These are phyloP conservation scores for Gorsachius magnificus DNA, from an alignment of 2,797 vertebrate genomes.

Conservation along the genomic window DNA sequence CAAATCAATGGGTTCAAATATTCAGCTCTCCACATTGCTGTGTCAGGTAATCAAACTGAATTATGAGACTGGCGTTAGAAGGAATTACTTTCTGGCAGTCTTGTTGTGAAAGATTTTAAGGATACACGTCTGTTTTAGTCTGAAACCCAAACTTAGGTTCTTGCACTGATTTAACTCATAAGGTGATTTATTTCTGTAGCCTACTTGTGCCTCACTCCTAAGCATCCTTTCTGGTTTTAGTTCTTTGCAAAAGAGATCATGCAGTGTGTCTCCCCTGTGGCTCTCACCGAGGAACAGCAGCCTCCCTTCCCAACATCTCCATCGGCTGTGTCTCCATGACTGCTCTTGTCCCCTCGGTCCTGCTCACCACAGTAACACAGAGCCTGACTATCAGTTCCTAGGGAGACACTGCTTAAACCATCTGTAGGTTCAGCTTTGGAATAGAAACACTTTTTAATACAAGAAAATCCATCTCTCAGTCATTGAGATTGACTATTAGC, in stretches of 20 bases:
- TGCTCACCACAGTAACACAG: not conserved
- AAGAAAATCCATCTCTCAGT: not conserved
- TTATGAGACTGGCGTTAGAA: not conserved
- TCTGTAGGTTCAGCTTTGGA: not conserved
- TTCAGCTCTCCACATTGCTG: not conserved
- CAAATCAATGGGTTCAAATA: not conserved
- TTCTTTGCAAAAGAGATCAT: not conserved
- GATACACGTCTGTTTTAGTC: not conserved
- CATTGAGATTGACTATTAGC: not conserved
- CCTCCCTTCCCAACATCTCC: not conserved
- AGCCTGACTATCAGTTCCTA: not conserved
- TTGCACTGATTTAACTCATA: not conserved
- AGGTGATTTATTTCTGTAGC: not conserved
- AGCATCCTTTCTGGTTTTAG: not conserved
- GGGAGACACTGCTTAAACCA: not conserved
- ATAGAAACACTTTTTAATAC: not conserved
- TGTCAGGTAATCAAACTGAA: not conserved
- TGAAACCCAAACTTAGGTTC: not conserved
- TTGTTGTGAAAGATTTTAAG: not conserved
- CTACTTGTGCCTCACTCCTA: not conserved
- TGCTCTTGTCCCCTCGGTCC: not conserved
- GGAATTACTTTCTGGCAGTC: not conserved
- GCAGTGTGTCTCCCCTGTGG: not conserved
- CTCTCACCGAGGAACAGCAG: not conserved
- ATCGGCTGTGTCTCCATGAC: not conserved